phyloP scores from a whole-genome alignment of 2,888 invertebrate genomes.

The Laothoe populi region DNA sequence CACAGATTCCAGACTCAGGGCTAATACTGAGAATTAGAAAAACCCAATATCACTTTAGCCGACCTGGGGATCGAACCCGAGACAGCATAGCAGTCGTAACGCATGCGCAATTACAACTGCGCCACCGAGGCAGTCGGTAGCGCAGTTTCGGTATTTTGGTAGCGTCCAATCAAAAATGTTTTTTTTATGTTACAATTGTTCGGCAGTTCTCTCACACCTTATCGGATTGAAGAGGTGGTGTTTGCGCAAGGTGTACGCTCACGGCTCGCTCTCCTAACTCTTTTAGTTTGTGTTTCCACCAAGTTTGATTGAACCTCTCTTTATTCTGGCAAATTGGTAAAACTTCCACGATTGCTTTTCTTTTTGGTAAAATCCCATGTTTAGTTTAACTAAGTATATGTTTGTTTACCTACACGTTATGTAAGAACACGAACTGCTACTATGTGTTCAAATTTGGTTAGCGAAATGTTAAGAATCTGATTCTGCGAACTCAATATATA shows the following conservation, averaged over 20 bases:
- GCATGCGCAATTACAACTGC: too few relatives aligned
- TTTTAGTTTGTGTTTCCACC: constrained; percentile 49
- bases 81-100: too few relatives aligned
- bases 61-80: too few relatives aligned
- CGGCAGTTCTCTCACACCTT: constrained; percentile 33
- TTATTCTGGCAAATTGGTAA: constrained; percentile 77
- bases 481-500: too few relatives aligned
- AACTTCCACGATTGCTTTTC: constrained; percentile 77
- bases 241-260: constrained; percentile 60
- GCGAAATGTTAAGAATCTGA: too few relatives aligned
- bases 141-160: too few relatives aligned
- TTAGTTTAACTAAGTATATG: constrained; percentile 36
- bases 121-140: too few relatives aligned
- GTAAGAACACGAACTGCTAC: neutral
- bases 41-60: too few relatives aligned
- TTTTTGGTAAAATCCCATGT: constrained; percentile 46
- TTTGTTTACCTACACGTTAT: neutral
- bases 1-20: too few relatives aligned
- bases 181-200: constrained; percentile 19
- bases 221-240: constrained; percentile 45
- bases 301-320: constrained; percentile 65
- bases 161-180: constrained; percentile 19
- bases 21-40: too few relatives aligned
- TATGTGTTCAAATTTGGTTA: neutral
- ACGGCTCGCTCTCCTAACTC: constrained; percentile 43